Percentiles rank a stretch among this genome's conserved stretches.
Conservation (phyloP, 2,113 vertebrate genomes). For the Halichoeres trimaculatus region DNA sequence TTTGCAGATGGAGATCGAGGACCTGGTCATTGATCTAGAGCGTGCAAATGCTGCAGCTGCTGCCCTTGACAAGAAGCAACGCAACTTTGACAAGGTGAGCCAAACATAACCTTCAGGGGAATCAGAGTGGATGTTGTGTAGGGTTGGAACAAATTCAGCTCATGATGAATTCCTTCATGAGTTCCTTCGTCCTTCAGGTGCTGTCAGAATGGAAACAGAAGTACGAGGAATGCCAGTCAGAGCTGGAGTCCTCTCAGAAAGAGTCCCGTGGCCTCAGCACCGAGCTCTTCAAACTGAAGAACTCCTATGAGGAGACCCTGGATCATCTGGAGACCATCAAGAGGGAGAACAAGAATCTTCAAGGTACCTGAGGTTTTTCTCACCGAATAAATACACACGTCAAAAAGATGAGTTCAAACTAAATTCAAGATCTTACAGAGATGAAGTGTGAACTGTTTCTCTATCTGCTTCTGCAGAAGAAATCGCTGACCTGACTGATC, state of each 20-base stretch:
- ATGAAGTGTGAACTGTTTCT: neutral
- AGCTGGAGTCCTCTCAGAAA: constrained; percentile 91
- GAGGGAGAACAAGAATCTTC: constrained; percentile 95
- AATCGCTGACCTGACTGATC: constrained; percentile 92
- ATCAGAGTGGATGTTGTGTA: neutral
- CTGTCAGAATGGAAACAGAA: constrained; percentile 92
- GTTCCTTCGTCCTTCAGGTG: constrained; percentile 67
- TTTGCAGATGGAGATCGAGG: constrained; percentile 93
- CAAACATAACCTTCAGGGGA: neutral
- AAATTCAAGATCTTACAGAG: neutral
- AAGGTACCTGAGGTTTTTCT: constrained; percentile 81
- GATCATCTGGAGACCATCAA: constrained; percentile 92
- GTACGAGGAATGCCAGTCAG: constrained; percentile 90
- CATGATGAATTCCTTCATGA: too few relatives aligned
- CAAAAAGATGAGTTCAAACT: neutral
- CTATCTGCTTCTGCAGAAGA: constrained; percentile 84
- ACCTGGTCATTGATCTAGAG: constrained; percentile 91
- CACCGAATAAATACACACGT: neutral
- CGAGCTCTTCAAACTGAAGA: constrained; percentile 94
- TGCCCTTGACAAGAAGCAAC: constrained; percentile 92
- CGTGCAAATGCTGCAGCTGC: constrained; percentile 87
- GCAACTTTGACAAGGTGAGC: constrained; percentile 88
- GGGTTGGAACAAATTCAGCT: too few relatives aligned
- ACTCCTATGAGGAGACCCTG: constrained; percentile 91
- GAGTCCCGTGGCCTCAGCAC: constrained; percentile 91